Percentiles rank a stretch among this genome's conserved stretches.
Conservation (phyloP, 2,113 vertebrate genomes). For the Thryonomys swinderianus region DNA sequence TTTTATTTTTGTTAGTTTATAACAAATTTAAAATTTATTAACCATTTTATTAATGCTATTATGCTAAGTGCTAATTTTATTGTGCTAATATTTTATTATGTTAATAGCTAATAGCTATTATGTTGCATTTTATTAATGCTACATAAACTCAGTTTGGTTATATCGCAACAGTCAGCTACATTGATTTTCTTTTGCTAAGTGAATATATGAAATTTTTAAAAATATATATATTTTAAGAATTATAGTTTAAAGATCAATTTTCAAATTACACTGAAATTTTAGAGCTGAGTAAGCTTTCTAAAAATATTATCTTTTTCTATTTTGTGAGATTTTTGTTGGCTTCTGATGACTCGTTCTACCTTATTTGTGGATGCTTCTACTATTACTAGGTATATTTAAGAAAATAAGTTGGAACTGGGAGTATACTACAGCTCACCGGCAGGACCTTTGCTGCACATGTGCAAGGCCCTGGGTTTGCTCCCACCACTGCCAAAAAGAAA, state of each 20-base stretch:
- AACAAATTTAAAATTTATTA: background rate
- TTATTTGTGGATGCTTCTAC: constrained; percentile 46
- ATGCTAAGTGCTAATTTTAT: no score
- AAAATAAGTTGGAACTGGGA: constrained; percentile 45
- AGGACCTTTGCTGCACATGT: background rate
- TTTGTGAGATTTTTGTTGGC: constrained; percentile 30
- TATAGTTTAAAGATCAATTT: constrained; percentile 30
- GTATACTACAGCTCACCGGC: background rate
- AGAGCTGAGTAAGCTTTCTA: constrained; percentile 19
- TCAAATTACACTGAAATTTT: constrained; percentile 24
- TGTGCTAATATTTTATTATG: no score
- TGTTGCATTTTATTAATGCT: background rate
- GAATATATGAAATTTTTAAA: constrained; percentile 4
- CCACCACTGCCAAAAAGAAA: background rate
- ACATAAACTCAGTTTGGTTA: background rate
- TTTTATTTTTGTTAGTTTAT: background rate
- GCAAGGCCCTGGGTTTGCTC: background rate
- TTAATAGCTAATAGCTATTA: no score
- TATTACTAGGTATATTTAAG: constrained; percentile 49
- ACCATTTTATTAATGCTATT: background rate
- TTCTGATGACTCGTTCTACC: constrained; percentile 48
- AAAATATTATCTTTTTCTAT: constrained; percentile 49
- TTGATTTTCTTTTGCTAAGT: background rate
- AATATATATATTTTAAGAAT: background rate
- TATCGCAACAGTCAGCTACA: background rate